Conservation (phyloP, 2,113 vertebrate species). For the Acanthisitta chloris region DNA sequence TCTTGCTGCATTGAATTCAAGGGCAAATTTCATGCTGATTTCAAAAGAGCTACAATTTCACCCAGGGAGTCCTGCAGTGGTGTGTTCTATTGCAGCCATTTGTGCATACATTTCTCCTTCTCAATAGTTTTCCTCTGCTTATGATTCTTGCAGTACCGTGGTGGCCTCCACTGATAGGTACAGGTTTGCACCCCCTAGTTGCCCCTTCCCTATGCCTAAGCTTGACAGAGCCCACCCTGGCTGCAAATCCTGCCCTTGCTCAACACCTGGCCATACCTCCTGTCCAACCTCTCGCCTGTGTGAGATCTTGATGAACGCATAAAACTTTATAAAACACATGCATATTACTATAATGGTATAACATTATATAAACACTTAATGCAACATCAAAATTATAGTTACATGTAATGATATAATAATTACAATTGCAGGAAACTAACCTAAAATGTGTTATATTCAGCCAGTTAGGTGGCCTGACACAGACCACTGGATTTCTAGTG, state of each 20-base stretch:
- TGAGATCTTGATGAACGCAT: background rate
- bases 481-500: background rate
- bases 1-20: background rate
- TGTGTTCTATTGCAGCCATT: background rate
- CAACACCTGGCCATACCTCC: background rate
- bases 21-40: background rate
- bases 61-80: background rate
- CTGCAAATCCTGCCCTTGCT: background rate
- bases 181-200: background rate
- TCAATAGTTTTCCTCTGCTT: background rate
- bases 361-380: background rate
- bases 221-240: background rate
- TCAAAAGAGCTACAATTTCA: background rate
- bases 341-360: background rate
- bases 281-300: fast-evolving
- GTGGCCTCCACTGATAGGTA: background rate
- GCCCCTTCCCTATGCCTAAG: background rate
- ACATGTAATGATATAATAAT: background rate
- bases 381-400: background rate
- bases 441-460: background rate
- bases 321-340: background rate
- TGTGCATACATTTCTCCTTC: background rate
- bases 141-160: background rate
- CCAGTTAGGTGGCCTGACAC: background rate
- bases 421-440: background rate